Evolutionary conservation across 2,888 invertebrate species (phyloP).

Genomic region (Baronia brevicornis): DNA sequence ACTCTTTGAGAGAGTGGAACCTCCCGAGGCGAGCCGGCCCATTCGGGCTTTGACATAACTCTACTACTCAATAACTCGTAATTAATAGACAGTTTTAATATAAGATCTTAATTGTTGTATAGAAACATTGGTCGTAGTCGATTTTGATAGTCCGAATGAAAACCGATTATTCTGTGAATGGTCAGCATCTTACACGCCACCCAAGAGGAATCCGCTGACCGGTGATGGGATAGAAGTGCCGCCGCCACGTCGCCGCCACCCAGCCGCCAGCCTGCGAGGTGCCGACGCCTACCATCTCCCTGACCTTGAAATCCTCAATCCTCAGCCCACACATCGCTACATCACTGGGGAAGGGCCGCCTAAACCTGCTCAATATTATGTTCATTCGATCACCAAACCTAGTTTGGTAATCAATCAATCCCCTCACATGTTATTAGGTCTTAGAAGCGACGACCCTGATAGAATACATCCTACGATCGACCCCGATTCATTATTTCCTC

Average conservation of each 20-base stretch:
- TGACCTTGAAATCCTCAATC: slow-evolving; percentile 30
- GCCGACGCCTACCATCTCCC: slow-evolving; percentile 43
- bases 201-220: slow-evolving; percentile 79
- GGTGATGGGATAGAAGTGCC: slow-evolving; percentile 76
- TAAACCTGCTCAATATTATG: slow-evolving; percentile 58
- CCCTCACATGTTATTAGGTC: slow-evolving; percentile 59
- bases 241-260: slow-evolving; percentile 67
- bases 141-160: slow-evolving; percentile 45
- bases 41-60: too few species aligned
- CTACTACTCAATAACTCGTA: too few species aligned
- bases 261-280: slow-evolving; percentile 68
- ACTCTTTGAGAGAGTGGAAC: too few species aligned
- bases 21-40: too few species aligned
- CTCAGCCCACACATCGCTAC: slow-evolving; percentile 62
- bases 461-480: slow-evolving; percentile 48
- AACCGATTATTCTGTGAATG: slow-evolving; percentile 68
- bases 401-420: slow-evolving; percentile 36
- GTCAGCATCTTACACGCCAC: slow-evolving; percentile 65
- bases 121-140: slow-evolving; percentile 20
- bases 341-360: slow-evolving; percentile 58
- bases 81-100: slow-evolving; percentile 6
- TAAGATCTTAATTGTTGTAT: slow-evolving; percentile 4
- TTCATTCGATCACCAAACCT: slow-evolving; percentile 52
- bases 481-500: slow-evolving; percentile 55
- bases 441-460: slow-evolving; percentile 54